Evolutionary conservation across 2,797 vertebrate genomes (phyloP), one percentile per base, ranked within the genome.

Genomic region (Pagetopsis macropterus): DNA sequence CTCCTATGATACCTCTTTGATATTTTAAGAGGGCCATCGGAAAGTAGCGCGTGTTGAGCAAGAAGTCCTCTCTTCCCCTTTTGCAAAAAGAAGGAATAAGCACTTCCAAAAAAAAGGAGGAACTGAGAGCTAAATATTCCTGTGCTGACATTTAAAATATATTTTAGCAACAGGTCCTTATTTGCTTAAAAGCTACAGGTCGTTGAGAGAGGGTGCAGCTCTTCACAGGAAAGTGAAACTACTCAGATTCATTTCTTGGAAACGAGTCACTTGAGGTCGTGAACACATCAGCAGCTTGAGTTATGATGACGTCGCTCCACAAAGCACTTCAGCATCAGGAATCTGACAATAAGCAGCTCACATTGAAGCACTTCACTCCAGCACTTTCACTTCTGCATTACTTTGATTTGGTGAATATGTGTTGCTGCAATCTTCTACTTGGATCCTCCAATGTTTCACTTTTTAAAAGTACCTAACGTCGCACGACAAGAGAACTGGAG

Each of bases 91-190:
- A 49, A 44, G 8, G 46, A 3, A 21, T 40, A 23, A n/a, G 21
- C 23, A 60, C 54, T 23, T 12, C 17, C 2, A 6, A 33, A 33
- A 65, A 65, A 57, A 58, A 41, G 3, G 2, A 6, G 72, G 78
- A 85, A 80, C 16, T 69, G 37, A 67, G 66, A 72, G 31, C 23
- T 43, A 59, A 37, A 7, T 3, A 1, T 48, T 57, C 15, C 46
- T 8, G 12, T 21, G 3, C 37, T 65, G 56, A 62, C n/a, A 48
- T 17, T 8, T 46, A 11, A 51, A 62, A 15, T 44, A 48, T 21
- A 13, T 10, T 44, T 56, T 15, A 1, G 23, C 3, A 69, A 37
- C n/a, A 5, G 0, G 40, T 45, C 9, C 12, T 16, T 12, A 11
- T 19, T 45, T 50, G 3, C 7, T 16, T 17, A 1, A 19, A 44